Evolutionary conservation across 2,113 vertebrate species (phyloP).

Genomic region (Scomber scombrus): DNA sequence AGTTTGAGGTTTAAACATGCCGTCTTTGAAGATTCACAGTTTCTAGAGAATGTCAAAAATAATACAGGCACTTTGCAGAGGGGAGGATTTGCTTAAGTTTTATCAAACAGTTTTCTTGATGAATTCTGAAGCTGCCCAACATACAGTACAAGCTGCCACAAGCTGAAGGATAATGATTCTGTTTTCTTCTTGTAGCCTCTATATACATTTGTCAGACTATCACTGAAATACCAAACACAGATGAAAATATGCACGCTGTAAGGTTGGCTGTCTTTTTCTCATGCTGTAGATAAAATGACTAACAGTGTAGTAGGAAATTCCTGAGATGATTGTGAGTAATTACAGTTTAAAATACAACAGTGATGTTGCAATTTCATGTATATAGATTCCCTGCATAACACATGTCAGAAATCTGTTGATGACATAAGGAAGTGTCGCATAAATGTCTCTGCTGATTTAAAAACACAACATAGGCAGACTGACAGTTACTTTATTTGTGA

Average conservation of each 20-base stretch:
- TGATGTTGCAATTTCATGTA: too few relatives aligned
- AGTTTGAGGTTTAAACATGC: slow-evolving; percentile 77
- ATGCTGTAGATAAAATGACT: neutral
- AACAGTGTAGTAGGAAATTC: neutral
- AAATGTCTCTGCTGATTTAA: too few relatives aligned
- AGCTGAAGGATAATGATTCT: slow-evolving; percentile 30
- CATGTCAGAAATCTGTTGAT: too few relatives aligned
- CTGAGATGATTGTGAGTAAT: too few relatives aligned
- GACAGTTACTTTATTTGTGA: too few relatives aligned
- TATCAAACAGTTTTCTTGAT: slow-evolving; percentile 64
- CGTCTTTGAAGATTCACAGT: slow-evolving; percentile 75
- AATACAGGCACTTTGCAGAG: slow-evolving; percentile 72
- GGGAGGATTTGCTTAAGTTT: slow-evolving; percentile 65
- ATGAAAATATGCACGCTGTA: neutral
- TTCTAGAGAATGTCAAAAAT: slow-evolving; percentile 79
- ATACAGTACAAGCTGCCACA: slow-evolving; percentile 21
- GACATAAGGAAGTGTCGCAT: too few relatives aligned
- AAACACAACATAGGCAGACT: too few relatives aligned
- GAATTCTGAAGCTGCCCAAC: slow-evolving; percentile 56
- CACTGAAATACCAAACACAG: slow-evolving; percentile 22
- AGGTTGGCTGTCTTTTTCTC: neutral
- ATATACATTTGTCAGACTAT: slow-evolving; percentile 20
- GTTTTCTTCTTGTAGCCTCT: slow-evolving; percentile 21
- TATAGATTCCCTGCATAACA: too few relatives aligned
- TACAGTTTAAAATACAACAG: too few relatives aligned